Evolutionary conservation across 2,888 invertebrate genomes (phyloP).

Genomic region (Leucophenga montana): DNA sequence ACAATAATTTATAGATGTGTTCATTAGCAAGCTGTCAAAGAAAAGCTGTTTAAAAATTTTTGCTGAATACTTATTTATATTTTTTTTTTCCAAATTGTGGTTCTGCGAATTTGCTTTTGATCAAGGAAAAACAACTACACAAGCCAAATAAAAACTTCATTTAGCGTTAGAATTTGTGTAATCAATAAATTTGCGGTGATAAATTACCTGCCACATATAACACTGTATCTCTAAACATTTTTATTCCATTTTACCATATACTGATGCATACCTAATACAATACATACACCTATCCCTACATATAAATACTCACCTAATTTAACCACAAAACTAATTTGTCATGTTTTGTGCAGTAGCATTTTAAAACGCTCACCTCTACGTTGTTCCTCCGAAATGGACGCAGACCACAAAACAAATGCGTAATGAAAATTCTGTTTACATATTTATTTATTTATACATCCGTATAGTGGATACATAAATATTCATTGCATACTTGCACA

Average conservation of each 20-base stretch:
- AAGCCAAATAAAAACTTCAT: not conserved
- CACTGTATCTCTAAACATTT: too few relatives aligned
- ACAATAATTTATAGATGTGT: too few relatives aligned
- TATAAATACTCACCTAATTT: conserved; percentile 57
- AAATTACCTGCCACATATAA: conserved; percentile 57
- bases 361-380: conserved; percentile 22
- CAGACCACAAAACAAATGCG: conserved; percentile 3
- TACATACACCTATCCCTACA: conserved; percentile 40
- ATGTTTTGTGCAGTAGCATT: conserved; percentile 46
- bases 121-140: too few relatives aligned
- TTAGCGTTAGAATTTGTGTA: conserved; percentile 26
- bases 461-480: not conserved
- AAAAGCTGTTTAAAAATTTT: too few relatives aligned
- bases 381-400: not conserved
- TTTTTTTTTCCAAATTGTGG: too few relatives aligned
- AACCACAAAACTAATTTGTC: conserved; percentile 64
- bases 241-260: too few relatives aligned
- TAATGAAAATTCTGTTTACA: not conserved
- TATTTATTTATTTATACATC: not conserved
- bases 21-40: too few relatives aligned
- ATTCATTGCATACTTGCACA: not conserved
- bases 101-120: too few relatives aligned
- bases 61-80: not conserved
- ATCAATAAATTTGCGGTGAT: conserved; percentile 64
- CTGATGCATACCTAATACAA: conserved; percentile 23